Conservation (phyloP, 2,113 vertebrate species). For the Chamaetylas fuelleborni region DNA sequence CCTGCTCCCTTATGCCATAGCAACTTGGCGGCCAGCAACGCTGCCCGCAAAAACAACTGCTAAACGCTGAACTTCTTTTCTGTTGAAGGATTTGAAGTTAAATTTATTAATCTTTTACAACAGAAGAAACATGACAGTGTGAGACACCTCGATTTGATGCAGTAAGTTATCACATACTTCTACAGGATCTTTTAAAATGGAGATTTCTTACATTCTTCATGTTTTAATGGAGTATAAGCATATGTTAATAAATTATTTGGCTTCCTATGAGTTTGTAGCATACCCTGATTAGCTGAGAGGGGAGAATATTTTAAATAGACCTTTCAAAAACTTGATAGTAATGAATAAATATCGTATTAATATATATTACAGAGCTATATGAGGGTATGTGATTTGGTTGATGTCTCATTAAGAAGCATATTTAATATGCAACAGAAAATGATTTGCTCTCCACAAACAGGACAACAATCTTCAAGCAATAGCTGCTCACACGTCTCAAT, state of each 20-base stretch:
- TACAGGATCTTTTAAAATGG: background rate
- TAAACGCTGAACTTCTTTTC: background rate
- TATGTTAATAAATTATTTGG: background rate
- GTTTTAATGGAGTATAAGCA: background rate
- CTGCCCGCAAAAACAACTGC: background rate
- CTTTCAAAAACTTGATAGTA: background rate
- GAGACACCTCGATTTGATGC: background rate
- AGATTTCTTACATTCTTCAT: background rate
- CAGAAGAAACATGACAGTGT: background rate
- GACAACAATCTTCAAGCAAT: background rate
- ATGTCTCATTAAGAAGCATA: background rate
- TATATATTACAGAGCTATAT: background rate
- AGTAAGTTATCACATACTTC: background rate
- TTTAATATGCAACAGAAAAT: background rate
- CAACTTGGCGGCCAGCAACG: background rate
- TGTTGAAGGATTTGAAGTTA: background rate
- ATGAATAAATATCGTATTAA: background rate
- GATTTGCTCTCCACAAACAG: background rate
- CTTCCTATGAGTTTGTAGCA: background rate
- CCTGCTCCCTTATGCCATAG: background rate
- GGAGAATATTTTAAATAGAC: background rate
- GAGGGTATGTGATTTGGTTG: background rate
- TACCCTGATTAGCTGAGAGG: background rate
- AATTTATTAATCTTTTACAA: background rate
- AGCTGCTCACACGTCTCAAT: background rate